Evolutionary conservation across 2,888 invertebrate species (phyloP), one percentile per base, ranked within the genome.

Genomic region (Herminia tarsipennalis): DNA sequence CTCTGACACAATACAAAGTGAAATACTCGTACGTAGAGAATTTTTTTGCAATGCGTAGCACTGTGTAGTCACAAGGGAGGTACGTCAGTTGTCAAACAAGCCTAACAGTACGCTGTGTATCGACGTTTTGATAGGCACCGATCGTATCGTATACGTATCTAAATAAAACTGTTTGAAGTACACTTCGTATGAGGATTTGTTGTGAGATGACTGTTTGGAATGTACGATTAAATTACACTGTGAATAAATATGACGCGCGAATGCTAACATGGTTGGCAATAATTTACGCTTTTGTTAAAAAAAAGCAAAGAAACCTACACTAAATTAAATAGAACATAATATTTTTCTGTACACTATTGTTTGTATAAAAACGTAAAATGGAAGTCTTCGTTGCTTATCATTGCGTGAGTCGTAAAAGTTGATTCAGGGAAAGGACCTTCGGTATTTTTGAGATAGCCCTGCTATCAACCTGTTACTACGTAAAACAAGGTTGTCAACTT

Each of bases 121-220:
- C 38, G 50, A 55, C 58, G 34, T 56, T 53, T 66, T 48, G 54
- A 66, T 62, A 51, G 56, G 37, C 41, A 52, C 40, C 37, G 51
- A 59, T 59, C 49, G 49, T 39, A 59, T 59, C 49, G 49, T 39
- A 38, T 49, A 49, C 51, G 46, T 49, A 58, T 66, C 50, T 66
- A 58, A 65, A 66, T 62, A 62, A 54, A 65, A 66, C 53, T 51
- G 63, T 59, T 58, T 62, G 62, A 58, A 55, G 62, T 45, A 66
- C 43, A 50, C 49, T 52, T 40, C 52, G 47, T 33, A 18, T 17
- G 20, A 21, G 47, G 41, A 61, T 63, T 61, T 61, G 46, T 54
- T 52, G 46, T 46, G 47, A 51, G 47, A 49, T 51, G 27, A 36
- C 16, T 32, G 37, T 30, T 28, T 45, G 27, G 16, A 39, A 29